Base-by-base conservation (phyloP, 2,797 vertebrate genomes). In the Danio jaintianensis region DNA sequence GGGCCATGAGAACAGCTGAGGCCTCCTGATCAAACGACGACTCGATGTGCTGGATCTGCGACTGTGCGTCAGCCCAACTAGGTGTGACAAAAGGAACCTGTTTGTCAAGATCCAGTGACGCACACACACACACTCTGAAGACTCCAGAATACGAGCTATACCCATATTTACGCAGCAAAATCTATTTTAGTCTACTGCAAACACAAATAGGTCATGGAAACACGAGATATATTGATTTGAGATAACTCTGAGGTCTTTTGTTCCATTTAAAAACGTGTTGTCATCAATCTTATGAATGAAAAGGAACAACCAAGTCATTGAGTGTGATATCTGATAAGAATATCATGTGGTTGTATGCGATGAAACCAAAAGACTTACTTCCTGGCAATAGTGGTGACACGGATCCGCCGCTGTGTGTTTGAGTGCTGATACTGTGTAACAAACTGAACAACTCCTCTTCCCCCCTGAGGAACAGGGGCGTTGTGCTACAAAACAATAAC, bases 31-130 rank as follows among this genome's bases (percentile, higher is more conserved):
- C 98, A 78, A 99, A 99, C 0, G 97, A 96, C 0, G 97, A 94
- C 91, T 99, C 98, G 0, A 98, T 98, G 86, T 98, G 97, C 88
- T 96, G 96, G 75, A 99, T 95, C 83, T 99, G 97, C 45, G 93
- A 94, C 90, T 98, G 96, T n/a, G 96, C 97, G 78, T 99, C 97
- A 83, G 97, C 98, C 98, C 98, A 99, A 62, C 97, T 99, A 77
- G 3, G 72, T 67, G 38, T 45, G n/a, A 48, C 45, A 85, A 38
- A 20, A 75, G 13, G 64, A 67, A 76, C 45, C 71, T 85, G 75
- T 0, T 13, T 7, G 0, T 77, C 42, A 83, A 86, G 47, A n/a
- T 58, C 12, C 6, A 2, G 40, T 64, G 56, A 79, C 55, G 18
- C 66, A 75, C 55, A 71, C 20, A 79, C 55, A 18, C 66, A 75